Evolutionary conservation across 2,888 invertebrate species (phyloP).

Genomic region (Tachystola acroxantha): DNA sequence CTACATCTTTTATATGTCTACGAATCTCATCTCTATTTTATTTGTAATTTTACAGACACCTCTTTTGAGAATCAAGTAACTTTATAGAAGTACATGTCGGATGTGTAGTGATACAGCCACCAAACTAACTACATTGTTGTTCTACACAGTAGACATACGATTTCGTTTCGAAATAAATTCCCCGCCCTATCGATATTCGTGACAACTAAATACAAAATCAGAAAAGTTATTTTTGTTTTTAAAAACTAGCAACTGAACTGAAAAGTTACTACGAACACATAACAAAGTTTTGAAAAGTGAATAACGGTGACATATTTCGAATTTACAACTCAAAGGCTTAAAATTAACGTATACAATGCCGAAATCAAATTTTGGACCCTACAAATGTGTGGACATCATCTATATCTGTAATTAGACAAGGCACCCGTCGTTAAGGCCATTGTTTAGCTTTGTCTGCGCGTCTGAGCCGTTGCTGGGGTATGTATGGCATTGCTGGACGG

Average conservation of each 20-base stretch:
- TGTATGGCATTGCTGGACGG: slow-evolving; percentile 74
- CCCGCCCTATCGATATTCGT: slow-evolving; percentile 46
- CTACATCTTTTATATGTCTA: no score
- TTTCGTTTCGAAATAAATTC: slow-evolving; percentile 74
- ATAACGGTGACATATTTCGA: slow-evolving; percentile 66
- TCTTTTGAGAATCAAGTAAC: neutral
- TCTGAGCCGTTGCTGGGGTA: slow-evolving; percentile 65
- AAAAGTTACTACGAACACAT: slow-evolving; percentile 24
- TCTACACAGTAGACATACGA: slow-evolving; percentile 77
- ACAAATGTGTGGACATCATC: slow-evolving; percentile 24
- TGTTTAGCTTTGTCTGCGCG: slow-evolving; percentile 68
- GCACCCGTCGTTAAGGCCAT: slow-evolving; percentile 80
- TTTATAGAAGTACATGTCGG: no score
- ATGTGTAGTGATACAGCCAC: slow-evolving; percentile 39
- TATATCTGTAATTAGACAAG: slow-evolving; percentile 71
- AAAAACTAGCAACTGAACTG: slow-evolving; percentile 2
- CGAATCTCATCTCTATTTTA: neutral
- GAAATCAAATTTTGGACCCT: slow-evolving; percentile 66
- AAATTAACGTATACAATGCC: slow-evolving; percentile 66
- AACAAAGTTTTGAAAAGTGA: slow-evolving; percentile 21
- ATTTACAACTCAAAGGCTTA: slow-evolving; percentile 49
- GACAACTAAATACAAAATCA: slow-evolving; percentile 21
- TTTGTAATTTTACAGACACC: no score
- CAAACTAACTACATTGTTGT: slow-evolving; percentile 63
- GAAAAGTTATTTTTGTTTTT: slow-evolving; percentile 4